Percentiles rank a stretch among this genome's conserved stretches.
phyloP scores from a whole-genome alignment of 2,888 invertebrate species.

The Brachypterus glaber region DNA sequence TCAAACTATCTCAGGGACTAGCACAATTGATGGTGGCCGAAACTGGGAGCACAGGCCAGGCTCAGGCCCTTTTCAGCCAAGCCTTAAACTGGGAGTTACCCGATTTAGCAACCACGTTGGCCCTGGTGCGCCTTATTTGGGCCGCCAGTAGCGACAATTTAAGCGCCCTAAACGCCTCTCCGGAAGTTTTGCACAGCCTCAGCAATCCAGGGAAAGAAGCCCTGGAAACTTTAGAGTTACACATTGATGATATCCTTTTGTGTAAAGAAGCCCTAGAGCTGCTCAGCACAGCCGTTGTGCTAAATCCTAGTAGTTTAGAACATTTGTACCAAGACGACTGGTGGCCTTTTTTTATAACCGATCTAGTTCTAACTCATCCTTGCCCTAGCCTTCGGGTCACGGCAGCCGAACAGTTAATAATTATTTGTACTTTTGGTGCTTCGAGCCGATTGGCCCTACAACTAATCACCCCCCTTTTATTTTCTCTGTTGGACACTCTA shows the following conservation, averaged over 20 bases:
- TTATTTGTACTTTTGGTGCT: constrained; percentile 74
- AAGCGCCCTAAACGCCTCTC: constrained; percentile 48
- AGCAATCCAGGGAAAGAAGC: constrained; percentile 54
- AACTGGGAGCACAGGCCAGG: constrained; percentile 31
- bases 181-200: constrained; percentile 54
- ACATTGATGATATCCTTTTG: constrained; percentile 36
- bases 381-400: constrained; percentile 63
- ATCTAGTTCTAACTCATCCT: constrained; percentile 76
- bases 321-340: constrained; percentile 69
- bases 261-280: constrained; percentile 91
- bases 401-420: constrained; percentile 75
- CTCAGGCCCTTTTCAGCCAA: constrained; percentile 46
- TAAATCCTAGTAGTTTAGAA: constrained; percentile 82
- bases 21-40: constrained; percentile 51
- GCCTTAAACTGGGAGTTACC: constrained; percentile 62
- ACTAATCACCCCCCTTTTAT: constrained; percentile 57
- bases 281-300: constrained; percentile 77
- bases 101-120: constrained; percentile 60
- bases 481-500: constrained; percentile 55
- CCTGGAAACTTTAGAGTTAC: constrained; percentile 43
- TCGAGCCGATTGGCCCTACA: constrained; percentile 50
- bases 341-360: constrained; percentile 88
- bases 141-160: constrained; percentile 64
- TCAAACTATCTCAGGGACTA: constrained; percentile 71
- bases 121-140: constrained; percentile 70